Conservation (phyloP, 2,113 vertebrate genomes). For the Todiramphus saurophagus region DNA sequence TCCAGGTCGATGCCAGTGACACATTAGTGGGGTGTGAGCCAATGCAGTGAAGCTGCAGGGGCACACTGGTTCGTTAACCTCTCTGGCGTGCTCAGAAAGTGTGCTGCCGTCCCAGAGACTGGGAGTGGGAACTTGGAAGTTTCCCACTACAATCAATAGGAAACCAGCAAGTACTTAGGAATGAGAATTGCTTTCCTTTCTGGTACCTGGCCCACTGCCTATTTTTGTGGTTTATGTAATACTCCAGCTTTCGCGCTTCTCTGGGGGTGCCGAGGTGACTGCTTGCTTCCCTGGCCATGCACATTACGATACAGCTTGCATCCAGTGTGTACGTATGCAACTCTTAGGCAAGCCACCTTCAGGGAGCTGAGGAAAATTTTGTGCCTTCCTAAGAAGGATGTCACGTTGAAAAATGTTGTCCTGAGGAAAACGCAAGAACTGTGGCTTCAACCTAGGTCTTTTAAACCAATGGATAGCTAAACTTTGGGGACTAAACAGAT, state of each 20-base stretch:
- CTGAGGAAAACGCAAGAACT: not conserved
- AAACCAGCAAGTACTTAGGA: constrained; percentile 16
- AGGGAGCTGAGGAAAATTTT: not conserved
- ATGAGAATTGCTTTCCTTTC: constrained; percentile 35
- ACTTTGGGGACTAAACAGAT: not conserved
- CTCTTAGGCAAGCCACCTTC: not conserved
- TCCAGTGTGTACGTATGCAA: not conserved
- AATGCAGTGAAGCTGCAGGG: not conserved
- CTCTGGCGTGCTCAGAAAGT: not conserved
- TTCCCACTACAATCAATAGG: constrained; percentile 44
- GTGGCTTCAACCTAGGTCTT: not conserved
- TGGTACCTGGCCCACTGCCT: constrained; percentile 1
- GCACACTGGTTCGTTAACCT: not conserved
- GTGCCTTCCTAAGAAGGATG: not conserved
- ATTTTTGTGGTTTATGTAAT: not conserved
- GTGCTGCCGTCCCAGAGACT: not conserved
- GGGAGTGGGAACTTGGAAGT: constrained; percentile 27
- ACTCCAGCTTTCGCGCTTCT: not conserved
- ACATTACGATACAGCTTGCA: not conserved
- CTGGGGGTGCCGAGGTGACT: not conserved
- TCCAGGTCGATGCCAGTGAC: not conserved
- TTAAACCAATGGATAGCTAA: not conserved
- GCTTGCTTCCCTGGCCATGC: not conserved
- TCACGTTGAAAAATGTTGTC: not conserved
- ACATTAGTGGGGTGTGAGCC: not conserved